A percentile compares a stretch with the other conserved stretches of the same genome.
phyloP scores from a whole-genome alignment of 2,113 vertebrate species.

The Oncorhynchus nerka region DNA sequence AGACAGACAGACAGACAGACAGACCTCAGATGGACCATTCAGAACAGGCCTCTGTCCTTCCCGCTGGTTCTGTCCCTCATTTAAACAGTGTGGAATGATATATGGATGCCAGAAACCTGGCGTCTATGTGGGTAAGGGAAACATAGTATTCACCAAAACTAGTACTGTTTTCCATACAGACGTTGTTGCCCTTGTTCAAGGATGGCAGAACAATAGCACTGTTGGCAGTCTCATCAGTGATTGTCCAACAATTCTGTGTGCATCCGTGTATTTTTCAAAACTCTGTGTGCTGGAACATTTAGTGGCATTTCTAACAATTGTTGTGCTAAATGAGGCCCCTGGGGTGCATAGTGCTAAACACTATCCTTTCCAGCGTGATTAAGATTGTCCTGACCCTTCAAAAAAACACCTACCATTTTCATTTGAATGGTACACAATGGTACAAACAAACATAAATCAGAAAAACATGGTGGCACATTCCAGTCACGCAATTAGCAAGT shows the following conservation, averaged over 20 bases:
- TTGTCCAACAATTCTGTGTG: constrained; percentile 48
- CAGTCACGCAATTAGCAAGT: constrained; percentile 73
- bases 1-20: background rate
- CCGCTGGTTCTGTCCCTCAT: background rate
- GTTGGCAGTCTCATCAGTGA: constrained; percentile 62
- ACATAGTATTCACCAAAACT: constrained; percentile 12
- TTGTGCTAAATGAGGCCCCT: constrained; percentile 75
- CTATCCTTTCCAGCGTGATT: constrained; percentile 63
- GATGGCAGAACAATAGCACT: constrained; percentile 49
- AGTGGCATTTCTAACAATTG: constrained; percentile 74
- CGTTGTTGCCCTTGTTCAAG: constrained; percentile 4
- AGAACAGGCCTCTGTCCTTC: background rate
- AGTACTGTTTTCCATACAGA: constrained; percentile 2
- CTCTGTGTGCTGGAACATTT: constrained; percentile 71
- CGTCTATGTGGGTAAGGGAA: background rate
- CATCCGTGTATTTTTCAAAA: constrained; percentile 37
- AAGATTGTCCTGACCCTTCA: constrained; percentile 71
- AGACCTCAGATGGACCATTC: background rate
- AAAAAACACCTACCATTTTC: constrained; percentile 74
- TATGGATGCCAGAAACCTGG: background rate
- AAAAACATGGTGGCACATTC: constrained; percentile 52
- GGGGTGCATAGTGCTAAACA: constrained; percentile 68
- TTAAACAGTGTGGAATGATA: background rate
- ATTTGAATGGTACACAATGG: constrained; percentile 75
- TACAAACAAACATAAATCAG: constrained; percentile 75